Base-by-base conservation (phyloP, 1,140 invertebrate genomes). In the Drosophila leontia region DNA sequence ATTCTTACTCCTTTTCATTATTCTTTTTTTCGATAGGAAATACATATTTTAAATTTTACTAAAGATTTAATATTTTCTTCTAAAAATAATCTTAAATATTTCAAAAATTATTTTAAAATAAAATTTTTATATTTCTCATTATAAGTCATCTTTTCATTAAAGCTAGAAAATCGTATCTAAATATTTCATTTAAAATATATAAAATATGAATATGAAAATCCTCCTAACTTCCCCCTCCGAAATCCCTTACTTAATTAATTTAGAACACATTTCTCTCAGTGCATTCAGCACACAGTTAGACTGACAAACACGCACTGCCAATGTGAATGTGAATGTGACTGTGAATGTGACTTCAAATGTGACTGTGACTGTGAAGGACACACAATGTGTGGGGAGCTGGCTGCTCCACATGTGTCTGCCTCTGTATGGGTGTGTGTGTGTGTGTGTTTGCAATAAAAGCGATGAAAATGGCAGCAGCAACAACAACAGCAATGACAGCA, bases 401-500 rank as follows among this genome's bases (percentile, higher is more conserved):
- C 68, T 74, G 79, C 72, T 79, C 59, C 84, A 83, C 78, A 84
- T 90, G 85, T 88, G 64, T 71, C 44, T 75, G 32, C 59, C 32
- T 41, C n/a, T 53, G 56, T 80, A 62, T 65, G 44, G 45, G 70
- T 64, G 48, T 63, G 45, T 56, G 45, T 45, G 62, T 75, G 71
- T 75, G 71, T 86, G 80, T 82, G 78, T 88, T 90, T 88, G 84
- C 83, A 88, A 88, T 88, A 88, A 90, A 90, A 88, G 86, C 85
- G 81, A 85, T 90, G 85, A 90, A 88, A 88, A 88, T 90, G 84
- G 84, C 85, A 88, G 82, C 79, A 77, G 76, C 80, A 68, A 51
- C 69, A 51, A 39, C 84, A 90, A 79, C 84, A 87, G 70, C 80
- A 90, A 88, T 88, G 84, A 88, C 84, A 90, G 85, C 81, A 88